Conservation (phyloP, 2,113 vertebrate species). For the Melanocharis versteri region DNA sequence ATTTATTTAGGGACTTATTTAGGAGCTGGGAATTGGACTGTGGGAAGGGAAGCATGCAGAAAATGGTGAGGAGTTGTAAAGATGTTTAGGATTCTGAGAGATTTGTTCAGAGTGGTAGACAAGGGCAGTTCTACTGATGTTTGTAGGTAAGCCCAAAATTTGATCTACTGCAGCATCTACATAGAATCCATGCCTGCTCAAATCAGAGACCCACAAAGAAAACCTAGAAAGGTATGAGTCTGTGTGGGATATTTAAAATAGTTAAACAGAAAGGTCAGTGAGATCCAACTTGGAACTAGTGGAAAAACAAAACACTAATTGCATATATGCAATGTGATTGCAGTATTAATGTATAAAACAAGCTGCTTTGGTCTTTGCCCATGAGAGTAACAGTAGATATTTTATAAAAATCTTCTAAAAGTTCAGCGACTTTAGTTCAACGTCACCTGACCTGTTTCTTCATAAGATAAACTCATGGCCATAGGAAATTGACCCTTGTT, state of each 20-base stretch:
- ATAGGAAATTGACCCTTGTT: not conserved
- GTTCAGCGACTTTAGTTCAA: not conserved
- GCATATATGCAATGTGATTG: rapidly evolving
- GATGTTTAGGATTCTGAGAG: not conserved
- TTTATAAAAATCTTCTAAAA: not conserved
- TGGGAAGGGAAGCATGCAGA: not conserved
- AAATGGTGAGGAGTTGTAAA: not conserved
- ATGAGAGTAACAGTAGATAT: not conserved
- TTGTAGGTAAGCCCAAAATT: not conserved
- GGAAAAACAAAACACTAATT: not conserved
- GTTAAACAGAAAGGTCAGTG: not conserved
- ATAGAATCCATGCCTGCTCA: not conserved
- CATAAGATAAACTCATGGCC: not conserved
- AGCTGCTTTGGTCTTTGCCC: not conserved
- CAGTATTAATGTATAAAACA: not conserved
- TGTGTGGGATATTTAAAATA: not conserved
- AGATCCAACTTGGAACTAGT: not conserved
- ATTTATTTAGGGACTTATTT: not conserved
- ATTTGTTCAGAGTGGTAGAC: not conserved
- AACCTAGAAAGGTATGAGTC: not conserved
- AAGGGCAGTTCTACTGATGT: not conserved
- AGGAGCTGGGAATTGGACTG: not conserved
- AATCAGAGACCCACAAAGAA: not conserved
- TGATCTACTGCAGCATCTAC: not conserved
- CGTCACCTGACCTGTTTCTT: not conserved